Base-by-base conservation (phyloP, 1,140 invertebrate species). In the Stegodyphus dumicola region DNA sequence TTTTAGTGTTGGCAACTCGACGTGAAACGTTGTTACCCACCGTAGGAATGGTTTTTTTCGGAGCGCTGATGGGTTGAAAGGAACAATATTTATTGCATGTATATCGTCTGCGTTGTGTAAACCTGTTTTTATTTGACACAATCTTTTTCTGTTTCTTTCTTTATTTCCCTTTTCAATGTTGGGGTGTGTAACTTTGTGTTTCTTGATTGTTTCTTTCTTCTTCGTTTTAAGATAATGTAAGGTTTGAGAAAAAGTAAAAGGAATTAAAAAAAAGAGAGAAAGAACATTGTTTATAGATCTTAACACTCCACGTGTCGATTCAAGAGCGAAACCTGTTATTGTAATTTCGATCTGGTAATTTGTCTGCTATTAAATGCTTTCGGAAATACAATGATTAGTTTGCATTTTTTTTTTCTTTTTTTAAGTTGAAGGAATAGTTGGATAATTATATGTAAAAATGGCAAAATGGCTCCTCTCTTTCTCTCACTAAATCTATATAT, bases 41-140 rank as follows among this genome's bases (percentile, higher is more conserved):
- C 33, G 56, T 54, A 60, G 64, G 53, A 69, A 69, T 17, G 51
- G n/a, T 66, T 75, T 54, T 17, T 53, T 56, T 56, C 51, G 48
- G 7, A 49, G 77, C 54, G 18, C 60, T 71, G 53, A 60, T 71
- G 48, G 4, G 9, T n/a, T 17, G 51, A 76, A 80, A 78, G 77
- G 18, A 80, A 80, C 77, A 71, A 71, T 80, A 80, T 80, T 80
- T 80, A 71, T 80, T 71, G 60, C 67, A 60, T 17, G n/a, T 65
- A 60, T 13, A 51, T 69, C 53, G 54, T 70, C 70, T 69, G 70
- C 66, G 51, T 53, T 71, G 67, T 71, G 77, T 33, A 67, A 69
- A 78, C 51, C 51, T 78, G 64, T 78, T 78, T 69, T 78, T 33
- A 33, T 69, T 13, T 54, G n/a, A 11, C 17, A 17, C 18, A 48